phyloP scores from a whole-genome alignment of 2,113 vertebrate genomes.

The Prionailurus bengalensis region DNA sequence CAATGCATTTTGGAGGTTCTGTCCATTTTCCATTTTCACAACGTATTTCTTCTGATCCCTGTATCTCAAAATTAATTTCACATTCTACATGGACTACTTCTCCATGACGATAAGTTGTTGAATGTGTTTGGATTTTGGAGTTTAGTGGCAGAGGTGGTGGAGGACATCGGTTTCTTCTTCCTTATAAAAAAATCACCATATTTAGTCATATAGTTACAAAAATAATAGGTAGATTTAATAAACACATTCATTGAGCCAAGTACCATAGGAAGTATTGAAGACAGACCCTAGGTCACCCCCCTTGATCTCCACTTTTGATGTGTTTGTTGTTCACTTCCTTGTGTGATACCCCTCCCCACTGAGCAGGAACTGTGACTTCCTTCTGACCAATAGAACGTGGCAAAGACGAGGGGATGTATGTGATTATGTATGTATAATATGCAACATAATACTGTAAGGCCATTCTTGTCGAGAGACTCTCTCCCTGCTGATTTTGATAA shows the following conservation, averaged over 20 bases:
- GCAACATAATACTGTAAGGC: fast-evolving
- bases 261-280: neutral
- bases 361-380: neutral
- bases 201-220: neutral
- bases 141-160: constrained; percentile 84
- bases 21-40: constrained; percentile 89
- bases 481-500: neutral
- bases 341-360: neutral
- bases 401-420: neutral
- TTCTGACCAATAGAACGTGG: neutral
- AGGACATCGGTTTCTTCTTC: constrained; percentile 87
- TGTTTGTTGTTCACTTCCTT: neutral
- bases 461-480: neutral
- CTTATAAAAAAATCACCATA: constrained; percentile 60
- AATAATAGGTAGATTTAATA: neutral
- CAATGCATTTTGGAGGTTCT: constrained; percentile 83
- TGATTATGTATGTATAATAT: no score
- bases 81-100: constrained; percentile 82
- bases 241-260: neutral
- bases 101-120: constrained; percentile 77
- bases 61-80: constrained; percentile 71
- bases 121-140: neutral
- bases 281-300: neutral
- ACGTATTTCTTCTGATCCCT: constrained; percentile 81
- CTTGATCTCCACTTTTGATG: neutral